These are phyloP conservation scores for Sinopyrophorus schimmeli DNA, from an alignment of 2,888 invertebrate genomes.

Conservation along the genomic window DNA sequence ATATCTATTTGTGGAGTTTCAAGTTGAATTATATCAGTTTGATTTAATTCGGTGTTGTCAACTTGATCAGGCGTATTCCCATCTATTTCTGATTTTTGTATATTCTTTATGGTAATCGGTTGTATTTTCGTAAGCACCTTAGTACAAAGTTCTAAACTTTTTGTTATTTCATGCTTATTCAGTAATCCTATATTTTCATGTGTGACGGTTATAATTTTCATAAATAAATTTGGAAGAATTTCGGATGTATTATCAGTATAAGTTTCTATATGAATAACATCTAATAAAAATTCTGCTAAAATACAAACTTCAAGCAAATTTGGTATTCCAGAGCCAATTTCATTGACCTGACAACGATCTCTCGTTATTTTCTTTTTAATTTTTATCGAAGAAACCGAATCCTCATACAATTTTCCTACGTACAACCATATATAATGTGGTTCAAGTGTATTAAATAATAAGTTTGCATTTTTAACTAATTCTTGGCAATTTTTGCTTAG, in stretches of 20 bases:
- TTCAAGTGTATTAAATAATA: constrained; percentile 80
- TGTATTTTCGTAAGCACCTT: constrained; percentile 77
- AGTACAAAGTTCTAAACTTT: constrained; percentile 68
- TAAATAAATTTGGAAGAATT: constrained; percentile 75
- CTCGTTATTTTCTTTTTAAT: constrained; percentile 42
- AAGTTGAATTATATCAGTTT: constrained; percentile 1
- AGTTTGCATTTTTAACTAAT: constrained; percentile 80
- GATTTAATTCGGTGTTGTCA: constrained; percentile 6
- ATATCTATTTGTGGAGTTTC: constrained; percentile 14
- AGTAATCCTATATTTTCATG: constrained; percentile 61
- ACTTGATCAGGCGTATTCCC: not conserved
- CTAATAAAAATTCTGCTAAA: constrained; percentile 74
- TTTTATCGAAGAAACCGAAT: constrained; percentile 47
- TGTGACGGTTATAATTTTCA: constrained; percentile 65
- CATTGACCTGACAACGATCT: constrained; percentile 48
- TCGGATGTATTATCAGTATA: constrained; percentile 77
- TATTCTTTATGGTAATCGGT: constrained; percentile 59
- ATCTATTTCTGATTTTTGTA: constrained; percentile 17
- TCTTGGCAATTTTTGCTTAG: constrained; percentile 62
- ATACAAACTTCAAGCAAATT: constrained; percentile 70
- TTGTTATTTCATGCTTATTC: constrained; percentile 65
- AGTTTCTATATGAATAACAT: constrained; percentile 74
- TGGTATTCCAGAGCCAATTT: constrained; percentile 68
- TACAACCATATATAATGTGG: constrained; percentile 87
- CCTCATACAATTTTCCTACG: constrained; percentile 67